Base-by-base conservation (phyloP, 2,113 vertebrate species). In the Prolemur simus region DNA sequence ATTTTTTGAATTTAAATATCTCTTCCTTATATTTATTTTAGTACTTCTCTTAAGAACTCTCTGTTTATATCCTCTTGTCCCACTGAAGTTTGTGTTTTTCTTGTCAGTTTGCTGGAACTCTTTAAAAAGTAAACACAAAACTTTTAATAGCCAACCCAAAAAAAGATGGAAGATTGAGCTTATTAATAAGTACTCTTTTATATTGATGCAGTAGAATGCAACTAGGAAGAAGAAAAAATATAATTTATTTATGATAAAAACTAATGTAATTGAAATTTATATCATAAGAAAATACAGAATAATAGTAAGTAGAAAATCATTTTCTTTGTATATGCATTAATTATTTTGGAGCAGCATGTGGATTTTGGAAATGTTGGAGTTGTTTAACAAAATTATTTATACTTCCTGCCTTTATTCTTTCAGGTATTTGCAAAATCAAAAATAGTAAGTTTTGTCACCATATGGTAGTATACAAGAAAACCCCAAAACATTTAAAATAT, bases 311-410 rank as follows among this genome's bases (percentile, higher is more conserved):
- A 58, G 34, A 54, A 77, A 34, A 58, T 87, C 14, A 32, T 56
- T 87, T 95, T 76, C 8, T 76, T 83, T 85, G 32, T 88, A 8
- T 92, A 37, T 92, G 39, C 4, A 20, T 82, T 87, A 78, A 86
- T 88, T 73, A 74, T 81, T 95, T 85, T 84, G 64, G 11, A 91
- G 27, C 9, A 69, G 0, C 20, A 45, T 89, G 34, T 88, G 27
- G 80, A 56, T 81, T 95, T 84, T 94, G 77, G 52, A 81, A 94
- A 88, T 85, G 58, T 71, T 60, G 25, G 47, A 17, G 2, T 21
- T 76, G 13, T 90, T 77, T 81, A 94, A 47, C 11, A 94, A 87
- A 81, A 58, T 92, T 91, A 58, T 94, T 94, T 64, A 85, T 8
- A 89, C 17, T 37, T 96, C 4, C 29, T 90, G 13, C 10, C 10